Conservation (phyloP, 2,797 vertebrate species). For the Lithobates pipiens region DNA sequence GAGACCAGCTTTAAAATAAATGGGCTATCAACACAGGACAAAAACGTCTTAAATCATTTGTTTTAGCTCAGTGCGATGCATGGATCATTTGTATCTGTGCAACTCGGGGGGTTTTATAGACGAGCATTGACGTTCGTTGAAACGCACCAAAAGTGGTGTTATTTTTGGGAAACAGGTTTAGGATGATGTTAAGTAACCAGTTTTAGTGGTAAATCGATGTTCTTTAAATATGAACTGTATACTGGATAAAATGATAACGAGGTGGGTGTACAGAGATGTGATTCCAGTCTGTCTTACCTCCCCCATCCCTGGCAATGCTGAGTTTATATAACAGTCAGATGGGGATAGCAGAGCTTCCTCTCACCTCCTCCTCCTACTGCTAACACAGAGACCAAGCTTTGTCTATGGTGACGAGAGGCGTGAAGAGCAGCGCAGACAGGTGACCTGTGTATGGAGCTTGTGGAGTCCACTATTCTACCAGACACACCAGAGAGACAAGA, state of each 20-base stretch:
- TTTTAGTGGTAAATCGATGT: no score
- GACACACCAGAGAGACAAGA: background rate
- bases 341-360: background rate
- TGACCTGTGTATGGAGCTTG: background rate
- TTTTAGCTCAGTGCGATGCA: no score
- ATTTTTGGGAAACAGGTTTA: no score
- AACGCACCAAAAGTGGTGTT: no score
- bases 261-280: background rate
- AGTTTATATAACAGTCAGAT: slow-evolving; percentile 39
- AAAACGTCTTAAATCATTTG: no score
- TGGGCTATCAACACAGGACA: no score
- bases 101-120: no score
- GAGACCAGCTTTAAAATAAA: no score
- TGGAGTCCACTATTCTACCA: no score
- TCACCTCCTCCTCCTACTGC: slow-evolving; percentile 24
- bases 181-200: no score
- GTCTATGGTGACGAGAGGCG: background rate
- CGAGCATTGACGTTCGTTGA: no score
- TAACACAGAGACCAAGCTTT: background rate
- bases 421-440: background rate
- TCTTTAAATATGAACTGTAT: background rate
- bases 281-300: background rate
- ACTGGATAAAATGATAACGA: background rate
- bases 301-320: background rate
- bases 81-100: no score